Evolutionary conservation across 2,888 invertebrate species (phyloP).

Genomic region (Chydorus sphaericus): DNA sequence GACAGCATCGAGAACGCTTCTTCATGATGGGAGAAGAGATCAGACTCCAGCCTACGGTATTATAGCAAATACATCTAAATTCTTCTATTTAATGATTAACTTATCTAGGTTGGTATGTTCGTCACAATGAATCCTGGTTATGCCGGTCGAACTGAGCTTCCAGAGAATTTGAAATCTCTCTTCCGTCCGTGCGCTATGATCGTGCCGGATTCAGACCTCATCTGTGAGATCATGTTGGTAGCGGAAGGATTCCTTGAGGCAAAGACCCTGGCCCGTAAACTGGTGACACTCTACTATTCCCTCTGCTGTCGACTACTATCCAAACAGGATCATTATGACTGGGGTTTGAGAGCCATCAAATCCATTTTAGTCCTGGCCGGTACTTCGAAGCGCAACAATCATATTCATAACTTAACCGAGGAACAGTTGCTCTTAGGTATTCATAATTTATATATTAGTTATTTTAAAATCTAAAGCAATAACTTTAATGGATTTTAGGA

Average conservation of each 20-base stretch:
- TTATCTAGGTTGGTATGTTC: slow-evolving; percentile 60
- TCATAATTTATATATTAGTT: too few species aligned
- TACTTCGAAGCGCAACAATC: slow-evolving; percentile 49
- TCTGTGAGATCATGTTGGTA: slow-evolving; percentile 96
- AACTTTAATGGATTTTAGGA: slow-evolving; percentile 27
- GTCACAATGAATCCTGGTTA: slow-evolving; percentile 99
- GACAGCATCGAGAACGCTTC: slow-evolving; percentile 72
- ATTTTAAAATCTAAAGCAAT: background rate
- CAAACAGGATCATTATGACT: slow-evolving; percentile 85
- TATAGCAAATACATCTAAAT: background rate
- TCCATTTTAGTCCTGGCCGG: slow-evolving; percentile 93
- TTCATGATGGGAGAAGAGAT: slow-evolving; percentile 93
- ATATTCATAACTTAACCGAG: slow-evolving; percentile 44
- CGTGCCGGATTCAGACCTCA: slow-evolving; percentile 90
- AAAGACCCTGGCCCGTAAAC: slow-evolving; percentile 78
- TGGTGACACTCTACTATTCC: slow-evolving; percentile 71
- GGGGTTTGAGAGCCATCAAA: slow-evolving; percentile 91
- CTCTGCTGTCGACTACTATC: slow-evolving; percentile 85
- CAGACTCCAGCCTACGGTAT: slow-evolving; percentile 62
- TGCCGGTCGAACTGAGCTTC: slow-evolving; percentile 77
- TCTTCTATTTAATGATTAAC: background rate
- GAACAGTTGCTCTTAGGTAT: slow-evolving; percentile 84
- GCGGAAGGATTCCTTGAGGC: slow-evolving; percentile 96
- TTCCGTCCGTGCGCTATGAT: slow-evolving; percentile 89
- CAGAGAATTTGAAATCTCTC: slow-evolving; percentile 52